Evolutionary conservation across 2,113 vertebrate species (phyloP).

Genomic region (Hippocampus guttulatus): DNA sequence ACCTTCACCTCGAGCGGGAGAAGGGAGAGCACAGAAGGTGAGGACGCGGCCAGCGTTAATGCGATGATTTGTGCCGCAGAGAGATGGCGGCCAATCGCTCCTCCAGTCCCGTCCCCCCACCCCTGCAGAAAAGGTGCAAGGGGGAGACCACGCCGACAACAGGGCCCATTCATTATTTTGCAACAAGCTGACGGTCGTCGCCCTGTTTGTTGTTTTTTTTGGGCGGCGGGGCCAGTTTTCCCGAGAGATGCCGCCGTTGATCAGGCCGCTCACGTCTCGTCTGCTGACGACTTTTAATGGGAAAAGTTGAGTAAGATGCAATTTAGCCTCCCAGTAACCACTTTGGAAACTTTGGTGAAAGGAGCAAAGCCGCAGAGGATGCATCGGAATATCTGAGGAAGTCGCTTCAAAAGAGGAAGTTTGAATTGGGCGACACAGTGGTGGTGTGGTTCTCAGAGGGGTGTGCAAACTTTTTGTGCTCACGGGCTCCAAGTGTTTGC

Average conservation of each 20-base stretch:
- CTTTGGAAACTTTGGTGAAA: not conserved
- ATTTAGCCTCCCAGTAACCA: not conserved
- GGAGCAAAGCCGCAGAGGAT: no score
- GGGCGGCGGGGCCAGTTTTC: not conserved
- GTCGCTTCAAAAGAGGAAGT: no score
- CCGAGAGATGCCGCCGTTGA: not conserved
- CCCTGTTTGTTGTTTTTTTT: constrained; percentile 3
- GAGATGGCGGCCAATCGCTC: constrained; percentile 26
- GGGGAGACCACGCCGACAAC: constrained; percentile 58
- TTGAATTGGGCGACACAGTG: no score
- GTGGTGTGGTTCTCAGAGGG: no score
- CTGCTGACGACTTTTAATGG: constrained; percentile 2
- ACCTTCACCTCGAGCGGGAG: constrained; percentile 59
- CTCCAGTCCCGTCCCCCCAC: no score
- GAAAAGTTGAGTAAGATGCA: not conserved
- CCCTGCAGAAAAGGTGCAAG: constrained; percentile 39
- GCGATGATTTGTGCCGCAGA: constrained; percentile 47
- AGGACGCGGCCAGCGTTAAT: constrained; percentile 52
- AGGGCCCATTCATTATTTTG: constrained; percentile 63
- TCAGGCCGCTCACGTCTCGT: constrained; percentile 2
- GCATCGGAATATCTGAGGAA: no score
- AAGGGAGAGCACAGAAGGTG: constrained; percentile 16
- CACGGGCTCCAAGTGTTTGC: no score
- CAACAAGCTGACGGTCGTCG: constrained; percentile 32
- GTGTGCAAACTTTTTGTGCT: no score